Conservation (phyloP, 1,140 invertebrate genomes). For the Drosophila guanche region DNA sequence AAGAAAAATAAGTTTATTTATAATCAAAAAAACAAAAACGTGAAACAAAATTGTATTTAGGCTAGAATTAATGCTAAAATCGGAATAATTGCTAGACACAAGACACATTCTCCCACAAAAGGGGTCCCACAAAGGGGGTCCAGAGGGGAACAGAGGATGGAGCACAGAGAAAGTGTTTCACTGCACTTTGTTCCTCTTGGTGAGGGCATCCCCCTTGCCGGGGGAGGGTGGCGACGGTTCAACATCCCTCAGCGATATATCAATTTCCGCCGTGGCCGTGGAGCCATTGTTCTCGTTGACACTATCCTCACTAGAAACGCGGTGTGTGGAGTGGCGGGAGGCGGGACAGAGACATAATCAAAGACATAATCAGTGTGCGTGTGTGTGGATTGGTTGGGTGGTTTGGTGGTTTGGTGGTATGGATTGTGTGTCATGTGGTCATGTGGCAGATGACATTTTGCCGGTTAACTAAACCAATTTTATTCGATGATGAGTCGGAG, state of each 20-base stretch:
- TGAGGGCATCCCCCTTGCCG: constrained; percentile 37
- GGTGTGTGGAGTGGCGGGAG: constrained; percentile 21
- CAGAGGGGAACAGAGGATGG: background rate
- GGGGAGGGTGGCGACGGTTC: background rate
- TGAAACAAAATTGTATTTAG: constrained; percentile 35
- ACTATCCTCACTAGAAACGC: constrained; percentile 69
- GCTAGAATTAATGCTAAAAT: constrained; percentile 31
- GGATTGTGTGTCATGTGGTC: constrained; percentile 3
- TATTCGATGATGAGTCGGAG: constrained; percentile 43
- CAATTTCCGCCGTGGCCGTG: constrained; percentile 65
- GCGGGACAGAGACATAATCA: background rate
- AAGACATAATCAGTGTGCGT: constrained; percentile 42
- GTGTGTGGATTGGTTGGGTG: constrained; percentile 13
- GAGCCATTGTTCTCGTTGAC: constrained; percentile 46
- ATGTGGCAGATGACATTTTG: constrained; percentile 5
- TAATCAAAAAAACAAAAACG: constrained; percentile 21
- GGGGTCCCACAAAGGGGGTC: constrained; percentile 4
- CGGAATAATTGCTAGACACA: constrained; percentile 26
- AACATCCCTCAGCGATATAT: constrained; percentile 66
- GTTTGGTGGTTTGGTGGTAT: constrained; percentile 14
- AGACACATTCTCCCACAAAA: constrained; percentile 13
- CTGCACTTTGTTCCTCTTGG: constrained; percentile 50
- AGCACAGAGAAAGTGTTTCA: constrained; percentile 32
- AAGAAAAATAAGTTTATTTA: constrained; percentile 34
- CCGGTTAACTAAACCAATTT: constrained; percentile 48